phyloP scores from a whole-genome alignment of 2,113 vertebrate species.

The Heloderma charlesbogerti region DNA sequence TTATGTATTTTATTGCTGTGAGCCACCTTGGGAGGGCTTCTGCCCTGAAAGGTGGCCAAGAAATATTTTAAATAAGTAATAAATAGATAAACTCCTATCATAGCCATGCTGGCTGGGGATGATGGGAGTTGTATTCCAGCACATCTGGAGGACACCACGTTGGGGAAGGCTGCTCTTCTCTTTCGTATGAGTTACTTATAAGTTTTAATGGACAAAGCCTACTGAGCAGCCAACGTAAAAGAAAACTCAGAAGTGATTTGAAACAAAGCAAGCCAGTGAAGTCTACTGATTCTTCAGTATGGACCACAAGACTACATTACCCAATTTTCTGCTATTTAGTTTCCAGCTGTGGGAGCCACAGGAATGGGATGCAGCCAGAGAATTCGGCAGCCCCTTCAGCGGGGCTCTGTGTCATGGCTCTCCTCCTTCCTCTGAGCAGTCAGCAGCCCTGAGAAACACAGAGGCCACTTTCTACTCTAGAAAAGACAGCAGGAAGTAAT shows the following conservation, averaged over 20 bases:
- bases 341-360: constrained; percentile 74
- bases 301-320: constrained; percentile 67
- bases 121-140: too few relatives aligned
- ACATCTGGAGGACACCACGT: too few relatives aligned
- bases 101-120: too few relatives aligned
- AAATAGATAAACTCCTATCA: too few relatives aligned
- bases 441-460: constrained; percentile 54
- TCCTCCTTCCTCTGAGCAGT: constrained; percentile 57
- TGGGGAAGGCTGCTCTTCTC: not conserved
- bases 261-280: constrained; percentile 58
- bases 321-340: constrained; percentile 62
- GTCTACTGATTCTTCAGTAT: constrained; percentile 47
- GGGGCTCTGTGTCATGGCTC: constrained; percentile 61
- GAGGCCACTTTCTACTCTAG: constrained; percentile 52
- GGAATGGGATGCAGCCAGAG: constrained; percentile 74
- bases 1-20: too few relatives aligned
- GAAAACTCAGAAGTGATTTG: constrained; percentile 61
- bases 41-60: too few relatives aligned
- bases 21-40: too few relatives aligned
- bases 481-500: constrained; percentile 51
- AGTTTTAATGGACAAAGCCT: constrained; percentile 52
- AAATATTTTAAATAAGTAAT: too few relatives aligned
- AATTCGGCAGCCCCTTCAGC: constrained; percentile 61
- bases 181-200: constrained; percentile 39
- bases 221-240: constrained; percentile 39